Conservation (phyloP, 37 sponge, comb jelly and placozoan genomes). For the Hexactinellida sp. region DNA sequence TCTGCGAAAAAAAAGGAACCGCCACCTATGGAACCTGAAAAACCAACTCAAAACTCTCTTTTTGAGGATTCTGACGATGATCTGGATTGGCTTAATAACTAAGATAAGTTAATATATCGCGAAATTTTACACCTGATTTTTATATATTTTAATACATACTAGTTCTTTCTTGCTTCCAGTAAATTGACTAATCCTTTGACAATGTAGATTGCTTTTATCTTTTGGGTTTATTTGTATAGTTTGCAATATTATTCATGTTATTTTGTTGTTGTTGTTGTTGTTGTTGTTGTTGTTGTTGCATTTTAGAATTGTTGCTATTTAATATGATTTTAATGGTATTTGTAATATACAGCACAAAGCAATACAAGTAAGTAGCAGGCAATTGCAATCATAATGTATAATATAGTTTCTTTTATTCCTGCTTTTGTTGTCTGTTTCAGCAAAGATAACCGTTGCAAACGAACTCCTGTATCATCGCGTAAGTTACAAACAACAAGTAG, state of each 20-base stretch:
- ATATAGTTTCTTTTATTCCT: neutral
- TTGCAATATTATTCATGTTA: no score
- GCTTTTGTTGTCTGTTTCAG: neutral
- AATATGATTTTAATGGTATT: neutral
- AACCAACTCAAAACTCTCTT: neutral
- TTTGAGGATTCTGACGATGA: conserved; percentile 9
- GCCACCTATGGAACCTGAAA: neutral
- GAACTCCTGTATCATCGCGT: conserved; percentile 55
- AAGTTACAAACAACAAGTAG: conserved; percentile 50
- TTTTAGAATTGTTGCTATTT: neutral
- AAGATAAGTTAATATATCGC: neutral
- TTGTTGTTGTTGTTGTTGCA: no score
- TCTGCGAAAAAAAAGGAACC: neutral
- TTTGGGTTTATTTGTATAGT: no score
- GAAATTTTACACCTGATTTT: conserved; percentile 12
- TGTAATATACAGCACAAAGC: neutral
- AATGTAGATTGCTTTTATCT: no score
- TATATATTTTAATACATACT: neutral
- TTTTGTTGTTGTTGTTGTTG: no score
- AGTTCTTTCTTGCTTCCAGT: neutral
- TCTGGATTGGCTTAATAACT: neutral
- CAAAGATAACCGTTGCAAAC: conserved; percentile 28
- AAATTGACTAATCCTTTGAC: neutral
- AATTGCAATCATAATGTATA: neutral
- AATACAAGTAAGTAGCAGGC: neutral